Percentiles rank a stretch among this genome's conserved stretches.
These are phyloP conservation scores for Phoenicopterus ruber DNA, from an alignment of 2,113 vertebrate genomes.

Conservation along the genomic window DNA sequence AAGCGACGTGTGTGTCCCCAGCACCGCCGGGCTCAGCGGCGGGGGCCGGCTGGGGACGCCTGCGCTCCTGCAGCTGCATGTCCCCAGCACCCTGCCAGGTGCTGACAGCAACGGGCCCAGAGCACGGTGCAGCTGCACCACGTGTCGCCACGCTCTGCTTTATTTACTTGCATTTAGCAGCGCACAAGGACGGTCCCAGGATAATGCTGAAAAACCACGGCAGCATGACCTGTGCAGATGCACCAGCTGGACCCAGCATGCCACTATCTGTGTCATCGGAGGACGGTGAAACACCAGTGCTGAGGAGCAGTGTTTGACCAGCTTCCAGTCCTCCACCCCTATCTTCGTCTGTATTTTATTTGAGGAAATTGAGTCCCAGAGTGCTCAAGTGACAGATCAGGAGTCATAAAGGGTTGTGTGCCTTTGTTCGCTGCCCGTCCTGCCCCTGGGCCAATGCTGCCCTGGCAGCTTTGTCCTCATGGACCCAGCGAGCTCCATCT, in stretches of 20 bases:
- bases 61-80: not conserved
- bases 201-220: accelerated
- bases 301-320: not conserved
- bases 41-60: not conserved
- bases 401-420: not conserved
- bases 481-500: not conserved
- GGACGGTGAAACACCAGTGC: not conserved
- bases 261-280: not conserved
- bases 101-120: not conserved
- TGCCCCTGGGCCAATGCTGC: not conserved
- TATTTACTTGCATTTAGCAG: not conserved
- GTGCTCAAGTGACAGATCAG: not conserved
- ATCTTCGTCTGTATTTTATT: not conserved
- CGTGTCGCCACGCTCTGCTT: accelerated
- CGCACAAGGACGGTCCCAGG: not conserved
- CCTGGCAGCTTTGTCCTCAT: not conserved
- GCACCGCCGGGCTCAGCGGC: accelerated
- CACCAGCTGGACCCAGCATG: not conserved
- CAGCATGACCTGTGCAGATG: not conserved
- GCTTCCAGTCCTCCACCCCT: not conserved
- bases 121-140: not conserved
- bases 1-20: accelerated
- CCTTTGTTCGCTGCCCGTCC: not conserved
- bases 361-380: not conserved
- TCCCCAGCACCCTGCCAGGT: not conserved